These are phyloP conservation scores for Tachysurus vachellii DNA, from an alignment of 2,113 vertebrate species.

Conservation along the genomic window DNA sequence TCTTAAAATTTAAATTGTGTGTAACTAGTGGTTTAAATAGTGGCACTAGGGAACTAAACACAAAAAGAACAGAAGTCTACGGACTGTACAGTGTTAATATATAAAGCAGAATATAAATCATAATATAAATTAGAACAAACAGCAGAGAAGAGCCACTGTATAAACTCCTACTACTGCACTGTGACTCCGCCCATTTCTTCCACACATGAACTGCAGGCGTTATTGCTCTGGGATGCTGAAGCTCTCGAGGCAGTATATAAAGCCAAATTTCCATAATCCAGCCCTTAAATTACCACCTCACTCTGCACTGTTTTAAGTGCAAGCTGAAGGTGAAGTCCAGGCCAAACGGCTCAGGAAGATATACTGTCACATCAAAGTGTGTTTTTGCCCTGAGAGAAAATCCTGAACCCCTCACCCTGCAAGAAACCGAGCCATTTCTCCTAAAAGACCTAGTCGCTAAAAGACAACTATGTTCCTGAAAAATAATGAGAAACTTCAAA, in stretches of 20 bases:
- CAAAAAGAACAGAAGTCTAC: neutral
- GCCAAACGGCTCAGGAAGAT: constrained; percentile 68
- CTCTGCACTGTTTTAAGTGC: constrained; percentile 56
- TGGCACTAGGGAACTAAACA: neutral
- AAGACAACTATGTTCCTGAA: constrained; percentile 2
- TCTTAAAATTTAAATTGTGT: neutral
- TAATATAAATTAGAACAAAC: neutral
- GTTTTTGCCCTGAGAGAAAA: constrained; percentile 60
- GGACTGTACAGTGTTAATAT: neutral
- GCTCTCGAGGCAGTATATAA: constrained; percentile 58
- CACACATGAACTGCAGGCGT: constrained; percentile 49
- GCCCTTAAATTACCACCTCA: constrained; percentile 63
- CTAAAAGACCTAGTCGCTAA: neutral
- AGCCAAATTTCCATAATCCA: constrained; percentile 66
- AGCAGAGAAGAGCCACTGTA: neutral
- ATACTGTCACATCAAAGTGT: constrained; percentile 68
- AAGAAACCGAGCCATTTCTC: neutral
- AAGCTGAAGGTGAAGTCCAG: constrained; percentile 61
- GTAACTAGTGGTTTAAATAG: too few species aligned
- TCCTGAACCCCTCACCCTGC: constrained; percentile 18
- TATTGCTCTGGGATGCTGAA: constrained; percentile 46
- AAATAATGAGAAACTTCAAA: constrained; percentile 16
- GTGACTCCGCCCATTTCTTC: neutral
- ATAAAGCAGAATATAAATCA: neutral
- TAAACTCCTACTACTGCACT: neutral